Conservation (phyloP, 2,113 vertebrate genomes). For the Aptenodytes forsteri region DNA sequence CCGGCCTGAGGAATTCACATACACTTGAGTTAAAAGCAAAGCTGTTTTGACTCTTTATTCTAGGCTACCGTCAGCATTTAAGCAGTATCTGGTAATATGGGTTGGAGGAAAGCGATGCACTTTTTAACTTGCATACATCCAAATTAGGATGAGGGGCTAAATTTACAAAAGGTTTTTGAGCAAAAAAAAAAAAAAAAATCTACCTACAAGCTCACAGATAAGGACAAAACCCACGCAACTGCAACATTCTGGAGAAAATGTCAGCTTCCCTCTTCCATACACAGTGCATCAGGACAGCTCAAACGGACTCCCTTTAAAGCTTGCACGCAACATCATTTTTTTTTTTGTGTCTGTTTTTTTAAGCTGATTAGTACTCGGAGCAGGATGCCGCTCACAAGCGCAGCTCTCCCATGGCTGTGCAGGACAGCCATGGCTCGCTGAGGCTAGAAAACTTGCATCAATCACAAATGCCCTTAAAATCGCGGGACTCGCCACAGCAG, state of each 20-base stretch:
- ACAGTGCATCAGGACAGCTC: background rate
- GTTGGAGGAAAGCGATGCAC: background rate
- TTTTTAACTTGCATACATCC: background rate
- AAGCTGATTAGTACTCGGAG: background rate
- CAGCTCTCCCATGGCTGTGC: background rate
- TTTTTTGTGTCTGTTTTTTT: background rate
- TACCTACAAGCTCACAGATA: background rate
- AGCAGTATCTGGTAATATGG: background rate
- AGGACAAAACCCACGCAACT: background rate
- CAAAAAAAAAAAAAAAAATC: background rate
- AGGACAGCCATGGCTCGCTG: background rate
- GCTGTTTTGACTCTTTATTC: background rate
- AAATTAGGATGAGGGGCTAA: background rate
- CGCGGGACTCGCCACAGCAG: fast-evolving
- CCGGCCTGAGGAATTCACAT: background rate
- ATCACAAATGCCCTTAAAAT: background rate
- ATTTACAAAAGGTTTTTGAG: background rate
- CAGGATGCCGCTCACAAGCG: background rate
- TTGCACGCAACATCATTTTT: fast-evolving
- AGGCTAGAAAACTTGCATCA: background rate
- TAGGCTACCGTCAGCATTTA: background rate
- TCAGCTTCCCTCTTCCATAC: background rate
- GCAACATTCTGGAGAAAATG: background rate
- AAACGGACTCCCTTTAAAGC: background rate
- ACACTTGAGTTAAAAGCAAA: background rate